Evolutionary conservation across 2,797 vertebrate genomes (phyloP), one percentile per base, ranked within the genome.

Genomic region (Chaenodraco wilsoni): DNA sequence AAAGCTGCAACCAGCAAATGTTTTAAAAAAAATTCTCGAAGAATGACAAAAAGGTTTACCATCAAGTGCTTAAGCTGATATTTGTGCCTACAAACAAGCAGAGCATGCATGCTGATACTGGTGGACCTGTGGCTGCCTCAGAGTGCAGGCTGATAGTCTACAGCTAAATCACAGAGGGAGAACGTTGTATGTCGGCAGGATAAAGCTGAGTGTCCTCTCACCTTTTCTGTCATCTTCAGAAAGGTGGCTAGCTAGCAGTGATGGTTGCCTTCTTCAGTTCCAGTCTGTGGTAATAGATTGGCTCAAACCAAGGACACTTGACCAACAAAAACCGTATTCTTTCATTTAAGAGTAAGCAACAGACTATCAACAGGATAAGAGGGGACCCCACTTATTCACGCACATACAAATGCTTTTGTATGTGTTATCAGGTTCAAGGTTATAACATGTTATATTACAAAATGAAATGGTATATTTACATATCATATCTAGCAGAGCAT

Each of bases 141-240:
- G 62, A 70, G 49, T 5, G 74, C 74, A 37, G 78, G 83, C 31
- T 59, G 78, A 84, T 81, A 72, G 68, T n/a, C 59, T 65, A 72
- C 69, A 65, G 69, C n/a, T 72, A 55, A 69, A 51, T 78, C 81
- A 41, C 81, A 78, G 81, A 73, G 13, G 74, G 78, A 46, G 65
- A 40, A 68, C 73, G 76, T 11, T 60, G 67, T 68, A 73, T 73
- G 75, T 65, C 46, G 69, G 74, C 78, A 74, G 83, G 70, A 79
- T 55, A 23, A 77, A 71, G 10, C 23, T 40, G n/a, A 72, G 69
- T 50, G 73, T 78, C 83, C 61, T 55, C 65, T 88, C 84, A 90
- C 86, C 87, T 87, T 88, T 50, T 78, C 83, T 83, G 84, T 90
- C 86, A 85, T 78, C 67, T 77, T 48, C 16, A 69, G 76, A 77